Evolutionary conservation across 1,140 invertebrate genomes (phyloP).

Genomic region (Apis dorsata): DNA sequence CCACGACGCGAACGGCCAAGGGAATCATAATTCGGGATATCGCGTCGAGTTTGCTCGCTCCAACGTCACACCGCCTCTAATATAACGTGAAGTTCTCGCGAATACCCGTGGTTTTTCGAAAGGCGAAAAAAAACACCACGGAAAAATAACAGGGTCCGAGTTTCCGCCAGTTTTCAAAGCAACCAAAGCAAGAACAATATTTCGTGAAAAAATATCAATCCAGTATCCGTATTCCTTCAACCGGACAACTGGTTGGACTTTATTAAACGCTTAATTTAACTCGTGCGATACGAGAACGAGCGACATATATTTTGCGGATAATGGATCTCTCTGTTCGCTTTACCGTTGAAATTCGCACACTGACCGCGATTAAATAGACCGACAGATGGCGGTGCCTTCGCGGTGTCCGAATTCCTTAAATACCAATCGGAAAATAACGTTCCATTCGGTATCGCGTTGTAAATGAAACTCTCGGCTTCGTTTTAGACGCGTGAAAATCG

Average conservation of each 20-base stretch:
- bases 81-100: conserved; percentile 24
- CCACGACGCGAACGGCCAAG: conserved; percentile 8
- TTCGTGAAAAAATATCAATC: conserved; percentile 30
- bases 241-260: no score
- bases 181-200: conserved; percentile 1
- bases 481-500: conserved; percentile 16
- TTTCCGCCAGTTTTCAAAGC: neutral
- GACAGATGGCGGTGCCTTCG: neutral
- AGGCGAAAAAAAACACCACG: neutral
- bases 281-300: no score
- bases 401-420: conserved; percentile 9
- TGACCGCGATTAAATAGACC: conserved; percentile 22
- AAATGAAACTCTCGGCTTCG: conserved; percentile 16
- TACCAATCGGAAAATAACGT: conserved; percentile 9
- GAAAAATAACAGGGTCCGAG: no score
- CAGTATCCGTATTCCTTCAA: neutral
- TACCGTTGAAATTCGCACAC: neutral
- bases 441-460: neutral
- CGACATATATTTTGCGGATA: no score
- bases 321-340: no score
- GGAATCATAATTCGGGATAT: conserved; percentile 36
- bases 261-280: no score
- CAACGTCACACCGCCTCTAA: neutral
- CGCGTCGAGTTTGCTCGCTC: neutral
- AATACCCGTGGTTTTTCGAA: neutral